These are phyloP conservation scores for Drosophila meridiana DNA, from an alignment of 2,888 invertebrate species.

Conservation along the genomic window DNA sequence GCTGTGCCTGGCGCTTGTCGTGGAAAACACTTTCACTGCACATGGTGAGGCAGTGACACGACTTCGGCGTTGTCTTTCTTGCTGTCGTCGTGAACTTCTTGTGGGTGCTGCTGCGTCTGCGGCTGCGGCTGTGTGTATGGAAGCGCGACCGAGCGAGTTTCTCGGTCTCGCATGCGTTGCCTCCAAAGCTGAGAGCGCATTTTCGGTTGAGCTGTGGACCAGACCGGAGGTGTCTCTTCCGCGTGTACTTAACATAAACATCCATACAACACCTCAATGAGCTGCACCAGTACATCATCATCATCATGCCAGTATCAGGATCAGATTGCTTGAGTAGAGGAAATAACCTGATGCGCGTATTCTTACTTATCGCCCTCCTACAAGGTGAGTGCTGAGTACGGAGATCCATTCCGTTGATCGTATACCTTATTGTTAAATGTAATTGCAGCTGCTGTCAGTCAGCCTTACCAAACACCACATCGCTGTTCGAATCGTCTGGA, in stretches of 20 bases:
- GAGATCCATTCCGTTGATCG: background rate
- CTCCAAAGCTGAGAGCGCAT: slow-evolving; percentile 53
- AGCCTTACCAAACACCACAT: slow-evolving; percentile 84
- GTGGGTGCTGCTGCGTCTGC: slow-evolving; percentile 44
- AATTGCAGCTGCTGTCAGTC: slow-evolving; percentile 49
- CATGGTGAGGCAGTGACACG: slow-evolving; percentile 79
- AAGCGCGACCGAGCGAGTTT: slow-evolving; percentile 76
- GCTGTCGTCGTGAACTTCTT: slow-evolving; percentile 49
- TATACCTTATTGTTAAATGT: background rate
- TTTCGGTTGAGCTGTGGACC: slow-evolving; percentile 61
- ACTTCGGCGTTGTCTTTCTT: slow-evolving; percentile 34
- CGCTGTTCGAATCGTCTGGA: slow-evolving; percentile 89
- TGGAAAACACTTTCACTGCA: slow-evolving; percentile 84
- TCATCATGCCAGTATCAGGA: slow-evolving; percentile 48
- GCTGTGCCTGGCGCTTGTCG: slow-evolving; percentile 66
- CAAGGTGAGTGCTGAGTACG: slow-evolving; percentile 42
- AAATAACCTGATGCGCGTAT: slow-evolving; percentile 28
- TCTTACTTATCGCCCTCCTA: slow-evolving; percentile 49
- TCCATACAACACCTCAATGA: slow-evolving; percentile 19
- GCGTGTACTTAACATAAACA: slow-evolving; percentile 2
- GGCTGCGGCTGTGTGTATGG: slow-evolving; percentile 58
- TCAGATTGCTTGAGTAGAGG: slow-evolving; percentile 26
- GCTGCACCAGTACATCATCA: slow-evolving; percentile 7
- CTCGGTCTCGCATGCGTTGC: slow-evolving; percentile 64
- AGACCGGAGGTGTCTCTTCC: slow-evolving; percentile 61